These are phyloP conservation scores for Dryoscopus gambensis DNA, from an alignment of 2,113 vertebrate genomes.

Conservation along the genomic window DNA sequence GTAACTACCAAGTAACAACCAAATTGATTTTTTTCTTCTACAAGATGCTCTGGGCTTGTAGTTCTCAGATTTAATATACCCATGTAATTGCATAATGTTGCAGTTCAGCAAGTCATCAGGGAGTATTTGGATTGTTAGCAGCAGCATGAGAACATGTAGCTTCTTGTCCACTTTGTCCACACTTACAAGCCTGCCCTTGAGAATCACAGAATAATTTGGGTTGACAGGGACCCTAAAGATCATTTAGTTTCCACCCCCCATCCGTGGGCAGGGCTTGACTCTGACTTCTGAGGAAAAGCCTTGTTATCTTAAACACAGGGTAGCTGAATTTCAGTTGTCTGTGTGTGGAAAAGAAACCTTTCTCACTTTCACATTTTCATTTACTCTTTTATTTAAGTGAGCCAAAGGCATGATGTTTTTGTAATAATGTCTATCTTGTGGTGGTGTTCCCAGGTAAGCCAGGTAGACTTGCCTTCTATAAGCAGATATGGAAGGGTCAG, in stretches of 20 bases:
- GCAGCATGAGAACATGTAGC: background rate
- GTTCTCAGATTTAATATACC: constrained; percentile 28
- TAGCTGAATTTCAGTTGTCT: background rate
- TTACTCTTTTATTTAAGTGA: background rate
- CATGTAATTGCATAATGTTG: background rate
- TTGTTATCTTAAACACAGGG: background rate
- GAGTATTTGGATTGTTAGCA: background rate
- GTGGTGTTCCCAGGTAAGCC: background rate
- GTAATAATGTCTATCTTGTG: background rate
- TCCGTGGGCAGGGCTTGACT: background rate
- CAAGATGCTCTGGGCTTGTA: constrained; percentile 8
- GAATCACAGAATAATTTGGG: background rate
- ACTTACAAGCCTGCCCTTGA: background rate
- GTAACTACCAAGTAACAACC: constrained; percentile 41
- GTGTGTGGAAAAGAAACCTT: background rate
- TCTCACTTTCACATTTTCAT: background rate
- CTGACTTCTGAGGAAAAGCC: background rate
- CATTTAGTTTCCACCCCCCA: background rate
- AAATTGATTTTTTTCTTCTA: background rate
- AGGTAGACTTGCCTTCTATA: background rate
- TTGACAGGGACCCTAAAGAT: background rate
- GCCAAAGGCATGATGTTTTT: background rate
- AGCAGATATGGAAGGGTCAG: background rate
- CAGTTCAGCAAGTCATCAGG: background rate
- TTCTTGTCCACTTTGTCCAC: background rate